Conservation (phyloP, 1,140 invertebrate species). For the Prorops nasuta region DNA sequence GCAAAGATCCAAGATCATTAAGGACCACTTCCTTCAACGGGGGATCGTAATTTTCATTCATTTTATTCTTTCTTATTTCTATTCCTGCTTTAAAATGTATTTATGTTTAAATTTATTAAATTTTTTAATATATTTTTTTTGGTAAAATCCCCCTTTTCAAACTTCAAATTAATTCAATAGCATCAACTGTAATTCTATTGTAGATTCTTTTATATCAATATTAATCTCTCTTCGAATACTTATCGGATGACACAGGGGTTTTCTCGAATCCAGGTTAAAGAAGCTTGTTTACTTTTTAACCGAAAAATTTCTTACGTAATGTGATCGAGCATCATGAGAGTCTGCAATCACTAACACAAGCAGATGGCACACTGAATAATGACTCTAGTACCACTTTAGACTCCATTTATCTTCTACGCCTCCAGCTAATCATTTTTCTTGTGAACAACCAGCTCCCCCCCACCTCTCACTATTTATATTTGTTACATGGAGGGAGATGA, state of each 20-base stretch:
- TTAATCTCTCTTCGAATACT: too few species aligned
- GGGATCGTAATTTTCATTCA: conserved; percentile 5
- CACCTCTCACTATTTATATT: not conserved
- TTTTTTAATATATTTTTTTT: not conserved
- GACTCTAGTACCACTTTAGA: too few species aligned
- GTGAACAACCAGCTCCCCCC: not conserved
- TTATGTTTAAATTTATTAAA: not conserved
- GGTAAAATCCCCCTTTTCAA: not conserved
- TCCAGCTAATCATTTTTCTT: not conserved
- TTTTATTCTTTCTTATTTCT: not conserved
- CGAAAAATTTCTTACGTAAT: too few species aligned
- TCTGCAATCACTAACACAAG: too few species aligned
- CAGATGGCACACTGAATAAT: too few species aligned
- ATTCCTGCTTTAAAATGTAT: not conserved
- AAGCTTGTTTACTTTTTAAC: too few species aligned
- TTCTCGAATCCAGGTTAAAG: too few species aligned
- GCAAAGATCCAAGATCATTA: conserved; percentile 34
- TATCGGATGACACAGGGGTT: too few species aligned
- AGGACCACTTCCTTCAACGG: conserved; percentile 18
- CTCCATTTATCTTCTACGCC: not conserved
- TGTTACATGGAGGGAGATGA: not conserved
- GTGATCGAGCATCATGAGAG: too few species aligned
- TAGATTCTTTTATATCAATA: too few species aligned
- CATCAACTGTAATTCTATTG: too few species aligned
- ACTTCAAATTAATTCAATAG: too few species aligned